Conservation (phyloP, 1,140 invertebrate genomes). For the Formica selysi region DNA sequence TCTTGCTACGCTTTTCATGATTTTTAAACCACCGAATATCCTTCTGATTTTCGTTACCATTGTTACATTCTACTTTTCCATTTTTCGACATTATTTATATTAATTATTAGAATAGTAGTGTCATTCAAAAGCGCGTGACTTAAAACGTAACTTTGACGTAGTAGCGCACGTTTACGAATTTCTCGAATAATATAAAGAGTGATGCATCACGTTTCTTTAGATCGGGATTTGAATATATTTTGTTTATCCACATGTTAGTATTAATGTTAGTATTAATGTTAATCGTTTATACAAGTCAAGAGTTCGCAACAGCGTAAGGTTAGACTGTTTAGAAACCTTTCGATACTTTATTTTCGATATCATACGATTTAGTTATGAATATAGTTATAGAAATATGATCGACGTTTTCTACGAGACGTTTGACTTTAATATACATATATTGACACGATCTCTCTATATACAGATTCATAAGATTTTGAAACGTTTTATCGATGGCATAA, state of each 20-base stretch:
- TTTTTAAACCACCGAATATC: constrained; percentile 39
- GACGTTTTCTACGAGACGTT: not conserved
- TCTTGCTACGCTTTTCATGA: constrained; percentile 24
- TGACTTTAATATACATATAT: constrained; percentile 8
- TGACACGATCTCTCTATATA: not conserved
- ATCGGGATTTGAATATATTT: constrained; percentile 9
- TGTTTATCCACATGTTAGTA: constrained; percentile 38
- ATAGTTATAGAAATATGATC: not conserved
- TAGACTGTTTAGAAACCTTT: not conserved
- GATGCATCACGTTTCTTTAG: constrained; percentile 19
- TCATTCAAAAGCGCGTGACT: not conserved
- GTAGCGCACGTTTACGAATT: not conserved
- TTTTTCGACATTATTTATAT: constrained; percentile 25
- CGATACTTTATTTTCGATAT: not conserved
- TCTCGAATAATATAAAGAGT: not conserved
- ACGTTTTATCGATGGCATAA: not conserved
- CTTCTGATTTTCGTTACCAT: not conserved
- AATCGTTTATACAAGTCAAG: not conserved
- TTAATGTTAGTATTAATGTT: not conserved
- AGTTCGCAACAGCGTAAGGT: not conserved
- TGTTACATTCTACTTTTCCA: not conserved
- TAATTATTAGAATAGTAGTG: not conserved
- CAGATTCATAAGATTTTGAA: not conserved
- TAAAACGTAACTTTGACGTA: constrained; percentile 10
- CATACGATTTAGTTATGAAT: constrained; percentile 1